Percentiles rank a stretch among this genome's conserved stretches.
phyloP scores from a whole-genome alignment of 2,888 invertebrate species.

The Ichneumoninae sp. region DNA sequence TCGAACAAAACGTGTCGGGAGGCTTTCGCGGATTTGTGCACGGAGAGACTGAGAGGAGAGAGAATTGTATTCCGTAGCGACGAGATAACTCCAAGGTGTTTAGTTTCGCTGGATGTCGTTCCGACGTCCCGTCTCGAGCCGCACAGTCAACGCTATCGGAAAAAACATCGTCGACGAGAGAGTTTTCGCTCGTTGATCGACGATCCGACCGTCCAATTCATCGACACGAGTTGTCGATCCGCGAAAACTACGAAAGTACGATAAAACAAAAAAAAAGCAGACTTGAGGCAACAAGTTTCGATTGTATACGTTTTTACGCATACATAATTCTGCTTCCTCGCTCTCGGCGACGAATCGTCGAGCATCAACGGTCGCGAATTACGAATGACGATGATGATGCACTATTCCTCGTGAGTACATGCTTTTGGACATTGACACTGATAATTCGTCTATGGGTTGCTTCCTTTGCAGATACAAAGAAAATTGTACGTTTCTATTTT shows the following conservation, averaged over 20 bases:
- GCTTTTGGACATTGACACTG: no score
- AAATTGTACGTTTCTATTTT: no score
- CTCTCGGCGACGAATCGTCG: not conserved
- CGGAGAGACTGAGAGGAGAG: no score
- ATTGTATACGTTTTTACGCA: not conserved
- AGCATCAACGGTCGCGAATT: not conserved
- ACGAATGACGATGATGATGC: slow-evolving; percentile 45
- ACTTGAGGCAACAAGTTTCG: slow-evolving; percentile 7
- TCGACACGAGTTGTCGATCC: not conserved
- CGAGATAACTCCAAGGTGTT: not conserved
- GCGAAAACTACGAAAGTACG: not conserved
- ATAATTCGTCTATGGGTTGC: no score
- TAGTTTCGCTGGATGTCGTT: not conserved
- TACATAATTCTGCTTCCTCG: not conserved
- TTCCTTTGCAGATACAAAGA: no score
- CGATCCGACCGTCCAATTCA: not conserved
- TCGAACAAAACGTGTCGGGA: not conserved
- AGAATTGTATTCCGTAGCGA: not conserved
- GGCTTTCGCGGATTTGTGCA: not conserved
- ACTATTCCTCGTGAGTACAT: slow-evolving; percentile 42
- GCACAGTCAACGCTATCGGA: not conserved
- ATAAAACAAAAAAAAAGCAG: not conserved
- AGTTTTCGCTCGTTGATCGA: not conserved
- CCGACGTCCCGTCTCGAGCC: not conserved
- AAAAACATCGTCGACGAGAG: not conserved